phyloP scores from a whole-genome alignment of 2,888 invertebrate genomes.

The Mechanitis mazaeus region DNA sequence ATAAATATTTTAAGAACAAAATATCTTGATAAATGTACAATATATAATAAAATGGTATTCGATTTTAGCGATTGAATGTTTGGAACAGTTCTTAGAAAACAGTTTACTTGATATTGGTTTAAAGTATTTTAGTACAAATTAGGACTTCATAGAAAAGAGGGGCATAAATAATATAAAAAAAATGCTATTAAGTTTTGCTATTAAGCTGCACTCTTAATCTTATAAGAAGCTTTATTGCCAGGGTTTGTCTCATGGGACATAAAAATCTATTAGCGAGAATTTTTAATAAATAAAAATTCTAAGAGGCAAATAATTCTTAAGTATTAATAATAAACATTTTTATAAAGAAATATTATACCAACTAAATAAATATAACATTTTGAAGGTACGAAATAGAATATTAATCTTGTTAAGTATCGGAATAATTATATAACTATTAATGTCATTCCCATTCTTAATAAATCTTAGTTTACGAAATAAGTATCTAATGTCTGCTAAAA shows the following conservation, averaged over 20 bases:
- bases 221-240: conserved; percentile 5
- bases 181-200: conserved; percentile 3
- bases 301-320: neutral
- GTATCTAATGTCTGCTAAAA: no score
- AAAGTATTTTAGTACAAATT: neutral
- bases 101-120: neutral
- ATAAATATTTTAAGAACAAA: no score
- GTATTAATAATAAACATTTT: neutral
- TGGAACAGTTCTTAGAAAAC: no score
- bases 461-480: no score
- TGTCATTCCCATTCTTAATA: no score
- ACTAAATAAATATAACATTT: no score
- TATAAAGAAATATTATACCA: neutral
- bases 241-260: conserved; percentile 3
- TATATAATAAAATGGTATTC: no score
- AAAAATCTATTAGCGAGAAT: conserved; percentile 4
- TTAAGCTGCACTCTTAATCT: neutral
- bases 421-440: no score
- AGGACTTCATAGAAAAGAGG: neutral
- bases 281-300: neutral
- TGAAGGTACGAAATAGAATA: no score
- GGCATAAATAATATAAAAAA: neutral
- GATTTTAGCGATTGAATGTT: no score
- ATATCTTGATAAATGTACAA: no score
- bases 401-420: no score